Conservation (phyloP, 2,113 vertebrate species). For the Dipodomys spectabilis region DNA sequence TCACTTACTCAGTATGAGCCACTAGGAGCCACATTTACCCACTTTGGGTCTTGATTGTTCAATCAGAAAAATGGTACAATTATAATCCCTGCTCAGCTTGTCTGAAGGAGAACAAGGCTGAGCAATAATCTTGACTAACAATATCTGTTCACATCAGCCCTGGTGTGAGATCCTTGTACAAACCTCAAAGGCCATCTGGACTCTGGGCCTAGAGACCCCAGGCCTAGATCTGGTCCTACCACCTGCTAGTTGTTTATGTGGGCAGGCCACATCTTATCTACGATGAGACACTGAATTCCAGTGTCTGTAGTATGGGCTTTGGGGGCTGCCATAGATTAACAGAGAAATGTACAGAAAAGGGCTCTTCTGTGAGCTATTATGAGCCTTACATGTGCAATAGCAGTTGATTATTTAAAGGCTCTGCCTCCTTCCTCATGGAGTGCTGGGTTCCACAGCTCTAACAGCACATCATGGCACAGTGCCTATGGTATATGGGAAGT, state of each 20-base stretch:
- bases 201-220: background rate
- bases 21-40: background rate
- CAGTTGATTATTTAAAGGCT: background rate
- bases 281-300: background rate
- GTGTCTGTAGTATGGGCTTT: background rate
- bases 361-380: background rate
- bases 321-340: background rate
- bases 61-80: background rate
- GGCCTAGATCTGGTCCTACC: background rate
- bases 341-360: background rate
- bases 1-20: background rate
- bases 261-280: background rate
- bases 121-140: background rate
- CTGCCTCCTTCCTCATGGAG: background rate
- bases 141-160: background rate
- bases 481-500: background rate
- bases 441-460: background rate
- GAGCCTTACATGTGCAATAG: background rate
- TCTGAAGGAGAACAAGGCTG: background rate
- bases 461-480: too few species aligned
- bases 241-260: background rate
- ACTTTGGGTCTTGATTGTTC: background rate
- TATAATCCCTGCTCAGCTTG: background rate
- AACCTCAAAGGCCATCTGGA: background rate
- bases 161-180: background rate